Evolutionary conservation across 2,797 vertebrate species (phyloP).

Genomic region (Protosalanx chinensis): DNA sequence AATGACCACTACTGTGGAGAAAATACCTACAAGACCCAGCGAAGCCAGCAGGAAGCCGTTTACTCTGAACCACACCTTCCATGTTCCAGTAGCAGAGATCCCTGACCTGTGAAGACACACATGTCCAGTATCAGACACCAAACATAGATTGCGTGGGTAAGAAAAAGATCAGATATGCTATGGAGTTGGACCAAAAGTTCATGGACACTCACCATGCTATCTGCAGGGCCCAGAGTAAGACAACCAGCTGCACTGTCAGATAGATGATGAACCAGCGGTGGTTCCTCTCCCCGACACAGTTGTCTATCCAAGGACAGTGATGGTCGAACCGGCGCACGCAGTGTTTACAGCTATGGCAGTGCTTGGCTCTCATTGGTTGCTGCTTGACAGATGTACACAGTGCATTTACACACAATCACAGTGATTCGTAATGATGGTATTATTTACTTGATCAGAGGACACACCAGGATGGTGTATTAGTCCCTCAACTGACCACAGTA

Average conservation of each 20-base stretch:
- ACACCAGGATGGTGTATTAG: neutral
- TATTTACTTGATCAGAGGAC: neutral
- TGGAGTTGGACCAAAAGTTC: neutral
- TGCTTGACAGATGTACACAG: constrained; percentile 52
- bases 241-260: constrained; percentile 78
- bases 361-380: constrained; percentile 89
- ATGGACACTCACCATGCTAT: constrained; percentile 79
- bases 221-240: constrained; percentile 81
- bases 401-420: neutral
- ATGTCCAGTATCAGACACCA: neutral
- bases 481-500: constrained; percentile 36
- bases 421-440: neutral
- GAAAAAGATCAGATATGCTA: neutral
- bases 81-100: constrained; percentile 66
- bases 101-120: constrained; percentile 79
- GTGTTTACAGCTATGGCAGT: constrained; percentile 81
- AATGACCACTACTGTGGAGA: constrained; percentile 72
- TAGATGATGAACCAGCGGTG: constrained; percentile 85
- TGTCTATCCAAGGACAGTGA: constrained; percentile 93
- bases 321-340: constrained; percentile 90
- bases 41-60: constrained; percentile 77
- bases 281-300: constrained; percentile 89
- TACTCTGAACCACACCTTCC: constrained; percentile 76
- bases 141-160: neutral
- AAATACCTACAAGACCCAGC: constrained; percentile 68